Evolutionary conservation across 2,888 invertebrate genomes (phyloP).

Genomic region (Endotricha flammealis): DNA sequence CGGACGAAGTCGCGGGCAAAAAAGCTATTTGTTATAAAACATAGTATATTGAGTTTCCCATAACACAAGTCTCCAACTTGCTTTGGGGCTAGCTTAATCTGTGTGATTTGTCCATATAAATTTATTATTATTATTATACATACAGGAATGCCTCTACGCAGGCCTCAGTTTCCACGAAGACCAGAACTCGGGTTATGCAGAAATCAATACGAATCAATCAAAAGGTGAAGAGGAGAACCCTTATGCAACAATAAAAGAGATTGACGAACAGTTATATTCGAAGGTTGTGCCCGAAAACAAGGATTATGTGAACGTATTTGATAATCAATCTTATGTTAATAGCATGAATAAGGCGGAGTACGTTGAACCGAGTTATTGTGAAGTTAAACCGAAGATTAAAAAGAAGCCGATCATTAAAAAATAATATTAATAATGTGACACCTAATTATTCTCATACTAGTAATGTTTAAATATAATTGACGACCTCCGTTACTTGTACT

Average conservation of each 20-base stretch:
- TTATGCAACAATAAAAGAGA: not conserved
- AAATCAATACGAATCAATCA: slow-evolving; percentile 1
- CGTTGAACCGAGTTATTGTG: slow-evolving; percentile 13
- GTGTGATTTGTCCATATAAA: too few relatives aligned
- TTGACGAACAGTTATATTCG: not conserved
- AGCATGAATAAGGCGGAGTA: slow-evolving; percentile 4
- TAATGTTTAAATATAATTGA: too few relatives aligned
- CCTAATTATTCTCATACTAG: too few relatives aligned
- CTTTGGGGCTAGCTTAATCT: too few relatives aligned
- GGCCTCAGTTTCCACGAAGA: not conserved
- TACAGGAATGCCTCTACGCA: not conserved
- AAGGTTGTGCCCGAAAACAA: not conserved
- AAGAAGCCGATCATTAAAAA: not conserved
- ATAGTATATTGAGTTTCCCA: too few relatives aligned
- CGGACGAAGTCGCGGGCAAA: too few relatives aligned
- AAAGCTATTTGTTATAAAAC: too few relatives aligned
- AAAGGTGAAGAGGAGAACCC: not conserved
- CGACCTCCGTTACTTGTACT: too few relatives aligned
- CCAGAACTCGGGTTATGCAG: not conserved
- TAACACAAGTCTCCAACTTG: too few relatives aligned
- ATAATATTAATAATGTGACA: too few relatives aligned
- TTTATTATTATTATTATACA: too few relatives aligned
- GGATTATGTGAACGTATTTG: slow-evolving; percentile 10
- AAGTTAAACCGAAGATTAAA: slow-evolving; percentile 4
- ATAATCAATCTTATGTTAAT: slow-evolving; percentile 8